Evolutionary conservation across 2,113 vertebrate genomes (phyloP).

Genomic region (Pachyramphus minor): DNA sequence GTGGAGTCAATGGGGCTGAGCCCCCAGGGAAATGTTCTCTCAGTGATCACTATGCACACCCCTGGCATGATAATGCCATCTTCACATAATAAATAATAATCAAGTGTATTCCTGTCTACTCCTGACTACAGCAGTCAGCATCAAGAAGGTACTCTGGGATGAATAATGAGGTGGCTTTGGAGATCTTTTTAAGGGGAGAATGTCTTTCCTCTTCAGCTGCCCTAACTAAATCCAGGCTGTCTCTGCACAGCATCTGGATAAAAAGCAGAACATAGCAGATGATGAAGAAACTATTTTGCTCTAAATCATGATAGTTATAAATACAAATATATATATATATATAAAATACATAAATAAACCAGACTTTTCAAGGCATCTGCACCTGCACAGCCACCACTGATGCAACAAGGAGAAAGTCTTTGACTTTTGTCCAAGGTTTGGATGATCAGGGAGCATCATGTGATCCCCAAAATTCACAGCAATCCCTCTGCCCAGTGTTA

Average conservation of each 20-base stretch:
- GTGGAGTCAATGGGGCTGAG: not conserved
- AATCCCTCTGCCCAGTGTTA: not conserved
- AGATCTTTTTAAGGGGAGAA: not conserved
- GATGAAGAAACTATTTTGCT: not conserved
- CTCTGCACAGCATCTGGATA: not conserved
- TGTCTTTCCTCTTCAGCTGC: not conserved
- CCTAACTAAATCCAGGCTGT: not conserved
- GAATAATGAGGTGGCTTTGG: not conserved
- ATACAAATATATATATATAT: too few relatives aligned
- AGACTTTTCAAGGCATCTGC: not conserved
- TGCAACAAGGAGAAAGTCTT: not conserved
- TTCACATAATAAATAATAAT: not conserved
- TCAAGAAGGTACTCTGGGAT: not conserved
- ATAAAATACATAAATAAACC: too few relatives aligned
- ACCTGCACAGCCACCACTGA: not conserved
- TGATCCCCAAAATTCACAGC: not conserved
- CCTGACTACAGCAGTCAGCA: not conserved
- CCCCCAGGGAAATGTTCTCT: not conserved
- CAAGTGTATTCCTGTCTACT: not conserved
- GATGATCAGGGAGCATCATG: not conserved
- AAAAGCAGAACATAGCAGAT: rapidly evolving
- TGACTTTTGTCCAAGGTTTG: not conserved
- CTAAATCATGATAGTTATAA: not conserved
- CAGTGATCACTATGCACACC: not conserved
- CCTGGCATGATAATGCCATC: not conserved